Conservation (phyloP, 2,888 invertebrate species). For the Phengaris arion region DNA sequence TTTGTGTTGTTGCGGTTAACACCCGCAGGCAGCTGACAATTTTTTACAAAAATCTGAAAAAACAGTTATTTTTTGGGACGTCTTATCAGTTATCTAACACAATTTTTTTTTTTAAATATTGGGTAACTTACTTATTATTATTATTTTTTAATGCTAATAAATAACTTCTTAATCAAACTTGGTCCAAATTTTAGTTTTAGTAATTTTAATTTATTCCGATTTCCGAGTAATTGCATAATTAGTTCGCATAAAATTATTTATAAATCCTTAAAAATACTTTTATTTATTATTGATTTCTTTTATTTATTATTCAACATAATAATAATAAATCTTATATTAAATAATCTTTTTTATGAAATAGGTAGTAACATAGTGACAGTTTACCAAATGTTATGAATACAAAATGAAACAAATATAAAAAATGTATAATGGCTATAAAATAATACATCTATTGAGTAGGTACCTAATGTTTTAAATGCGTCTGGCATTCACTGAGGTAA, state of each 20-base stretch:
- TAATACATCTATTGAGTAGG: too few species aligned
- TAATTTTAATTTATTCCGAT: background rate
- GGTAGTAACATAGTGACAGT: too few species aligned
- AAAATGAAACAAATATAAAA: too few species aligned
- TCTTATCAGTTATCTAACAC: background rate
- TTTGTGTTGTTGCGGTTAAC: background rate
- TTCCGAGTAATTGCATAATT: background rate
- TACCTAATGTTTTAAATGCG: background rate
- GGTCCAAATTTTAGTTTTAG: background rate
- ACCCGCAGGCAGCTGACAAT: background rate
- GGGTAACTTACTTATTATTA: background rate
- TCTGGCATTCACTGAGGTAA: background rate
- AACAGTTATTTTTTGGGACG: background rate
- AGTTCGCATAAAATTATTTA: background rate
- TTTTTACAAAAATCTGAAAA: background rate
- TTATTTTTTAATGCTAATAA: background rate
- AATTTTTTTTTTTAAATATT: background rate
- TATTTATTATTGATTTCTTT: too few species aligned
- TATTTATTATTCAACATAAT: too few species aligned
- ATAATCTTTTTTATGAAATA: too few species aligned
- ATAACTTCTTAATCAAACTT: background rate
- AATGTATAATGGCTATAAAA: too few species aligned
- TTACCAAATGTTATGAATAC: too few species aligned
- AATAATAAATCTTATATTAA: background rate
- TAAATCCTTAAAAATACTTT: slow-evolving; percentile 3